Percentiles rank a stretch among this genome's conserved stretches.
Evolutionary conservation across 2,888 invertebrate species (phyloP).

Genomic region (Brachyptera putata): DNA sequence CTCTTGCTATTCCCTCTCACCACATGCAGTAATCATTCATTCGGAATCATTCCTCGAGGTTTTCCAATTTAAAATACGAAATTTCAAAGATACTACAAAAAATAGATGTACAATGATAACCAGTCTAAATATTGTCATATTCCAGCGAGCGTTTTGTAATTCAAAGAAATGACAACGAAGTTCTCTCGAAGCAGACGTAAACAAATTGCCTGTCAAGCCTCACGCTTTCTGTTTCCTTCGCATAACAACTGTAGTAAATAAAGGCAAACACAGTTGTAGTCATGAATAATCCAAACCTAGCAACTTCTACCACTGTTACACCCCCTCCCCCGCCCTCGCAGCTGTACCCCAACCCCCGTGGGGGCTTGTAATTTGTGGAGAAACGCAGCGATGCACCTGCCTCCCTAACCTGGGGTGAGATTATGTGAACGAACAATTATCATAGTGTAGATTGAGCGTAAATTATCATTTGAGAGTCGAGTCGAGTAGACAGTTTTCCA

Average conservation of each 20-base stretch:
- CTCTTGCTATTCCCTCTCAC: too few species aligned
- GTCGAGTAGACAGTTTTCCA: neutral
- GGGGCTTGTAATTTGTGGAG: slow-evolving; percentile 4
- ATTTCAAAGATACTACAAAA: too few species aligned
- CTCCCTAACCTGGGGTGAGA: neutral
- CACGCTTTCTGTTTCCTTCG: neutral
- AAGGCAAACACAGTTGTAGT: slow-evolving; percentile 8
- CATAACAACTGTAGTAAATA: slow-evolving; percentile 2
- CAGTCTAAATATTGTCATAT: too few species aligned
- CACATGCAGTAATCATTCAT: too few species aligned
- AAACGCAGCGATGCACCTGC: neutral
- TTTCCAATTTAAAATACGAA: too few species aligned
- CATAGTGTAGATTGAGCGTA: neutral
- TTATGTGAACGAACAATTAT: slow-evolving; percentile 8
- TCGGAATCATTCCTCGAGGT: too few species aligned
- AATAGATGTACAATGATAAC: too few species aligned
- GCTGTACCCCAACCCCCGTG: neutral
- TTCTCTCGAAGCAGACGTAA: slow-evolving; percentile 1
- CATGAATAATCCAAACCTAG: slow-evolving; percentile 10
- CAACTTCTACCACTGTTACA: neutral
- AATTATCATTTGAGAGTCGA: neutral
- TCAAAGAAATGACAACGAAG: neutral
- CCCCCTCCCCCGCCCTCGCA: too few species aligned
- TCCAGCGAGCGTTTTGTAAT: too few species aligned
- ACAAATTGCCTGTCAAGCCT: slow-evolving; percentile 12